phyloP scores from a whole-genome alignment of 1,140 invertebrate species.

The Drosophila pallidifrons region DNA sequence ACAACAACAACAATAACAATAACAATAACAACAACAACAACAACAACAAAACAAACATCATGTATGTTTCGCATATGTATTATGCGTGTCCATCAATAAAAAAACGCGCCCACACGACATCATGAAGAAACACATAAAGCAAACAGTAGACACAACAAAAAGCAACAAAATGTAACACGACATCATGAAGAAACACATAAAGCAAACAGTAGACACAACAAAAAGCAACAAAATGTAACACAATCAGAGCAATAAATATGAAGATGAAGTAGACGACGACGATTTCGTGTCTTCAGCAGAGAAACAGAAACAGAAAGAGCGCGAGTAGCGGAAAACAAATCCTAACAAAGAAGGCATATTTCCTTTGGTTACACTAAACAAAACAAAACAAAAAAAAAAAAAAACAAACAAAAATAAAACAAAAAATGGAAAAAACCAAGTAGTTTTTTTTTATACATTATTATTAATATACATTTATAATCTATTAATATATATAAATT shows the following conservation, averaged over 20 bases:
- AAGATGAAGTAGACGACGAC: not conserved
- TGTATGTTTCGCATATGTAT: not conserved
- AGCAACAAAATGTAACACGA: constrained; percentile 28
- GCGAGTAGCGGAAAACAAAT: not conserved
- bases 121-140: not conserved
- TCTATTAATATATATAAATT: constrained; percentile 29
- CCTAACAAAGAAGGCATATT: constrained; percentile 50
- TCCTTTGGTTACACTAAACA: constrained; percentile 49
- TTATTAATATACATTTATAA: constrained; percentile 37
- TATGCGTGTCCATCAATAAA: not conserved
- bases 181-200: not conserved
- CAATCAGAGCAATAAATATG: constrained; percentile 10
- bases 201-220: not conserved
- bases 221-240: constrained; percentile 28
- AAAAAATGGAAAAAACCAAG: constrained; percentile 27
- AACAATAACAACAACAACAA: no score
- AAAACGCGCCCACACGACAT: constrained; percentile 5
- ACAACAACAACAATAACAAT: not conserved
- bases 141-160: not conserved
- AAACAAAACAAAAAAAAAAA: constrained; percentile 10
- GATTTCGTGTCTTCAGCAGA: no score
- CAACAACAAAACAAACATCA: not conserved
- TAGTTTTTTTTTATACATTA: constrained; percentile 38
- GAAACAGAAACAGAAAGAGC: no score
- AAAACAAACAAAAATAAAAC: constrained; percentile 18